phyloP scores from a whole-genome alignment of 2,113 vertebrate species.

The Ellobius talpinus region DNA sequence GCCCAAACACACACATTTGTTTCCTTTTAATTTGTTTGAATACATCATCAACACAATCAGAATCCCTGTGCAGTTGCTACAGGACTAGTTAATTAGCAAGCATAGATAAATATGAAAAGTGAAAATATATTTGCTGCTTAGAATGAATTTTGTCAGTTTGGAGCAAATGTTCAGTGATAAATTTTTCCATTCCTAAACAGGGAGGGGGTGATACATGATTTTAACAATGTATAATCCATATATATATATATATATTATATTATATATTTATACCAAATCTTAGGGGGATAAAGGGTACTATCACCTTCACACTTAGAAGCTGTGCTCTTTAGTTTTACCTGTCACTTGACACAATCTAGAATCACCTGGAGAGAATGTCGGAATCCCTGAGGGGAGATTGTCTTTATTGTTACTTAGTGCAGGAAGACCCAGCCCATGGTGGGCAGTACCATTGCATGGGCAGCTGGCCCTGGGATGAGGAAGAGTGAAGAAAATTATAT shows the following conservation, averaged over 20 bases:
- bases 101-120: conserved; percentile 31
- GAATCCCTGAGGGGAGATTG: too few species aligned
- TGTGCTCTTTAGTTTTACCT: background rate
- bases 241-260: background rate
- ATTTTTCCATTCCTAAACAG: background rate
- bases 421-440: too few species aligned
- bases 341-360: background rate
- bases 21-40: conserved; percentile 58
- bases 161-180: background rate
- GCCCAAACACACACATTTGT: conserved; percentile 27
- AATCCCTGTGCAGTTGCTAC: background rate
- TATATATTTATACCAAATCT: background rate
- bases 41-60: background rate
- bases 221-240: background rate
- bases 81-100: conserved; percentile 30
- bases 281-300: background rate
- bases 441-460: background rate
- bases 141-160: conserved; percentile 33
- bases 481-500: background rate
- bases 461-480: too few species aligned
- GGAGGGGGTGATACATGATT: background rate
- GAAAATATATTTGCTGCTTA: conserved; percentile 38
- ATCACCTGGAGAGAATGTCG: background rate
- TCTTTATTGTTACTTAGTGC: background rate
- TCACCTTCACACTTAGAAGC: background rate